These are phyloP conservation scores for Villa cingulata DNA, from an alignment of 2,888 invertebrate genomes.

Conservation along the genomic window DNA sequence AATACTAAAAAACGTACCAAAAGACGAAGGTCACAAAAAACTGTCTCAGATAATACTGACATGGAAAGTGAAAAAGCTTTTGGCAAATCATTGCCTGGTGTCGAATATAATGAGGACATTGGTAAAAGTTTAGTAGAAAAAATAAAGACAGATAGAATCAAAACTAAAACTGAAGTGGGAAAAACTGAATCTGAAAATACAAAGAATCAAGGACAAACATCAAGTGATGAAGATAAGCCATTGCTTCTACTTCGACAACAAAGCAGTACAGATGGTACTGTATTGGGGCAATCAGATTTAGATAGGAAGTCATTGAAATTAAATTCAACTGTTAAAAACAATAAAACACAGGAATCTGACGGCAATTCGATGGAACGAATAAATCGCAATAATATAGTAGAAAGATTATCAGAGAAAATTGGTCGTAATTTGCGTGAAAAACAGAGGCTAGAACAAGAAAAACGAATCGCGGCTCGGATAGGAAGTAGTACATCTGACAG, in stretches of 20 bases:
- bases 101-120: conserved; percentile 37
- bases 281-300: not conserved
- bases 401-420: conserved; percentile 36
- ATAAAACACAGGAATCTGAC: conserved; percentile 21
- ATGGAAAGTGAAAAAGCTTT: conserved; percentile 9
- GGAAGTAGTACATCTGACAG: conserved; percentile 38
- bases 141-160: conserved; percentile 11
- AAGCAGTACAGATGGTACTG: not conserved
- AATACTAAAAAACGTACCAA: conserved; percentile 43
- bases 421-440: conserved; percentile 36
- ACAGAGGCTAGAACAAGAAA: conserved; percentile 27
- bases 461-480: conserved; percentile 28
- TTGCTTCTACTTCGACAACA: conserved; percentile 14
- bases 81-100: conserved; percentile 17
- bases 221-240: conserved; percentile 26
- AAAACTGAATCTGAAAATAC: conserved; percentile 7
- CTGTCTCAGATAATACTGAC: conserved; percentile 21
- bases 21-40: conserved; percentile 22
- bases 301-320: not conserved
- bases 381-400: conserved; percentile 12
- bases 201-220: conserved; percentile 6
- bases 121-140: conserved; percentile 26
- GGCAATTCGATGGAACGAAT: not conserved
- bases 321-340: not conserved
- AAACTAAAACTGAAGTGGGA: conserved; percentile 8